phyloP scores from a whole-genome alignment of 2,888 invertebrate genomes.

The Mesorhabditis belari region DNA sequence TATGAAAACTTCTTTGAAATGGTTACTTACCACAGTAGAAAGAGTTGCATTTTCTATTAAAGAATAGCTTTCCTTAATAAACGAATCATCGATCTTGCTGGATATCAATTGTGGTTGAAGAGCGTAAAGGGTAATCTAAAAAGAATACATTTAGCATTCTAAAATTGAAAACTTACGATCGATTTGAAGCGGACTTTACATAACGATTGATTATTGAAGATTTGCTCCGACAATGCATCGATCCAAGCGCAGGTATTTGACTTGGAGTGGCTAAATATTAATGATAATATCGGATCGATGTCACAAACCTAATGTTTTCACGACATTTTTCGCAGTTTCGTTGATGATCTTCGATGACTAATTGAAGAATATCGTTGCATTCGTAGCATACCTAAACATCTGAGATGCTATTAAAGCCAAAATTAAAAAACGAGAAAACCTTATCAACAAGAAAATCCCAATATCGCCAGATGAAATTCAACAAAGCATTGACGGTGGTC shows the following conservation, averaged over 20 bases:
- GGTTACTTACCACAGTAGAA: no score
- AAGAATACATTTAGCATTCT: not conserved
- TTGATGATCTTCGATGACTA: not conserved
- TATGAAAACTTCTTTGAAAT: no score
- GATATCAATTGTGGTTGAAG: not conserved
- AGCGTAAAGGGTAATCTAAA: not conserved
- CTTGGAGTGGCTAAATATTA: no score
- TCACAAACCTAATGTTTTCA: no score
- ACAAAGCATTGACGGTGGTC: no score
- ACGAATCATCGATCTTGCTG: not conserved
- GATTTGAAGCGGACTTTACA: slow-evolving; percentile 22
- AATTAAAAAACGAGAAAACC: no score
- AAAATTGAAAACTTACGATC: slow-evolving; percentile 10
- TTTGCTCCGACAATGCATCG: slow-evolving; percentile 11
- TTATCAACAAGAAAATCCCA: not conserved
- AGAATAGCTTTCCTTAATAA: not conserved
- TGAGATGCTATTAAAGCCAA: not conserved
- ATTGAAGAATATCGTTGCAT: not conserved
- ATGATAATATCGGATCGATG: no score
- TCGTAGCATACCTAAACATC: not conserved
- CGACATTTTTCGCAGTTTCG: not conserved
- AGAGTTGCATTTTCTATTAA: not conserved
- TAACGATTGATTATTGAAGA: slow-evolving; percentile 12
- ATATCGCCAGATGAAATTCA: not conserved
- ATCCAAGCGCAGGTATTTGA: slow-evolving; percentile 21